Conservation (phyloP, 2,113 vertebrate species). For the Theristicus caerulescens region DNA sequence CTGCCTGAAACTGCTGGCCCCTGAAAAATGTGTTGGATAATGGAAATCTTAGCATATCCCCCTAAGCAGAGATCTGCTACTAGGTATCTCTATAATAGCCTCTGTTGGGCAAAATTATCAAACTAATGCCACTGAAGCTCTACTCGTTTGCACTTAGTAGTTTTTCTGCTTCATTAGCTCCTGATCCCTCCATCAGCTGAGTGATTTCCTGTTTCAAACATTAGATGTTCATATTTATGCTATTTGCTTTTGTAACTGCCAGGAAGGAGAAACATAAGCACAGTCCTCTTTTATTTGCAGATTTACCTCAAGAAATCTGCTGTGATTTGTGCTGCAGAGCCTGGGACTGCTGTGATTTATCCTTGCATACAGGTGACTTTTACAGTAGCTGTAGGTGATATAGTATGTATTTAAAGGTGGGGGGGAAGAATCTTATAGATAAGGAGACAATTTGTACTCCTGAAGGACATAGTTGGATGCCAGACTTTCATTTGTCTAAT, state of each 20-base stretch:
- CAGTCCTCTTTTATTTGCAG: slow-evolving; percentile 27
- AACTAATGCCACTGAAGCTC: slow-evolving; percentile 23
- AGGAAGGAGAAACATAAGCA: slow-evolving; percentile 14
- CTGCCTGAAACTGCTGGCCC: slow-evolving; percentile 29
- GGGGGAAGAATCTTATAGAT: neutral
- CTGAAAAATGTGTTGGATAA: slow-evolving; percentile 27
- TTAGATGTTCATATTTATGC: neutral
- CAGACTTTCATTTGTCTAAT: slow-evolving; percentile 47
- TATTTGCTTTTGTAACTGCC: slow-evolving; percentile 15
- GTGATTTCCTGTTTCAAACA: slow-evolving; percentile 46
- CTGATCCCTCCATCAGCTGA: neutral
- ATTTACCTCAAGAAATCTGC: slow-evolving; percentile 43
- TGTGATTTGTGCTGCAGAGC: slow-evolving; percentile 4
- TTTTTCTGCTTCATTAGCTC: slow-evolving; percentile 35
- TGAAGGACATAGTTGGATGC: slow-evolving; percentile 14
- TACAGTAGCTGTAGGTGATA: slow-evolving; percentile 23
- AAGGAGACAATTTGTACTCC: slow-evolving; percentile 1
- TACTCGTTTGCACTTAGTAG: slow-evolving; percentile 15
- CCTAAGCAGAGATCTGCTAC: neutral
- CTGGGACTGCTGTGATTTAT: neutral
- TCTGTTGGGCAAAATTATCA: slow-evolving; percentile 26
- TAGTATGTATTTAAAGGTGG: neutral
- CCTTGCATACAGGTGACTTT: slow-evolving; percentile 14
- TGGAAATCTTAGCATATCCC: slow-evolving; percentile 25
- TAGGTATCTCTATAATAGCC: slow-evolving; percentile 1